Percentiles rank a stretch among this genome's conserved stretches.
phyloP scores from a whole-genome alignment of 2,888 invertebrate species.

The Mythimna albipuncta region DNA sequence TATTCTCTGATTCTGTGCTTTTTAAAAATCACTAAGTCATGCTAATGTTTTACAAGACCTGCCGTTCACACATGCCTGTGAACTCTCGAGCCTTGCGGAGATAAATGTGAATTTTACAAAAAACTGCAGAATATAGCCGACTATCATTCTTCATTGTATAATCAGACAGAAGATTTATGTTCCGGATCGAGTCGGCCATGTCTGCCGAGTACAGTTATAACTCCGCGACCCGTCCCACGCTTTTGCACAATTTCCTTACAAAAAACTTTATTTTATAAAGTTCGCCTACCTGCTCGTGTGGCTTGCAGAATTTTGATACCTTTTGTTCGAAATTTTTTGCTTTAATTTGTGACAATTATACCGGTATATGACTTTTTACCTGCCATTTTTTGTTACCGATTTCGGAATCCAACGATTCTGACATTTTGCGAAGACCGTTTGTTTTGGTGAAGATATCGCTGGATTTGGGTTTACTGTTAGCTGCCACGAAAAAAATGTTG shows the following conservation, averaged over 20 bases:
- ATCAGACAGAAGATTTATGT: slow-evolving; percentile 75
- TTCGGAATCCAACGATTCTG: slow-evolving; percentile 78
- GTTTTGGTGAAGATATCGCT: slow-evolving; percentile 80
- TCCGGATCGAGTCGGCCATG: slow-evolving; percentile 72
- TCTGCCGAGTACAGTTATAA: slow-evolving; percentile 85
- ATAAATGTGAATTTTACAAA: slow-evolving; percentile 41
- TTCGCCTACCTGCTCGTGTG: slow-evolving; percentile 90
- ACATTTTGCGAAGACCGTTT: slow-evolving; percentile 87
- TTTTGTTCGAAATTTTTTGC: slow-evolving; percentile 88
- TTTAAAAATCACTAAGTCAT: background rate
- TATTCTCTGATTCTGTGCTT: background rate
- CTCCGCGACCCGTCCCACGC: slow-evolving; percentile 84
- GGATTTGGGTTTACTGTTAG: slow-evolving; percentile 82
- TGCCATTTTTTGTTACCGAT: slow-evolving; percentile 80
- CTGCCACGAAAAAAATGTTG: slow-evolving; percentile 67
- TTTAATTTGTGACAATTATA: slow-evolving; percentile 91
- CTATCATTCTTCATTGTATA: slow-evolving; percentile 62
- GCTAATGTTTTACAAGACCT: background rate
- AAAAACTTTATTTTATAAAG: slow-evolving; percentile 81
- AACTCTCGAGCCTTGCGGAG: slow-evolving; percentile 1
- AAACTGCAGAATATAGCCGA: slow-evolving; percentile 47
- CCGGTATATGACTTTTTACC: slow-evolving; percentile 91
- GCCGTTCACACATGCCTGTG: background rate
- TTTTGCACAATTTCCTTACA: slow-evolving; percentile 87
- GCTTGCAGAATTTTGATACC: slow-evolving; percentile 91